phyloP scores from a whole-genome alignment of 2,797 vertebrate species.

The Eulemur coronatus region DNA sequence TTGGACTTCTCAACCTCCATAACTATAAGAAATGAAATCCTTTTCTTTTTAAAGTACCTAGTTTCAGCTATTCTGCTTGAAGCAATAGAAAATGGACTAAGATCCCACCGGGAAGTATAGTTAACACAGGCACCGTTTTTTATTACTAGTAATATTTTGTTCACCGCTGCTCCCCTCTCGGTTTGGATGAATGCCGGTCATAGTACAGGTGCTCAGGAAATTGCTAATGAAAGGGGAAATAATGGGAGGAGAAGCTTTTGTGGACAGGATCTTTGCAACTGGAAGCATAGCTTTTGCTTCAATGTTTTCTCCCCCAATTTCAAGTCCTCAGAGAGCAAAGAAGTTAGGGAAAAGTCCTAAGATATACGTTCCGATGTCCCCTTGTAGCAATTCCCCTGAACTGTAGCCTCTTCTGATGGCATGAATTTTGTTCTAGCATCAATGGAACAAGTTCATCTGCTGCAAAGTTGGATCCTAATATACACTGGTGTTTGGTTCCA shows the following conservation, averaged over 20 bases:
- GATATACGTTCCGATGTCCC: constrained; percentile 72
- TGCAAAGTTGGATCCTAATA: constrained; percentile 77
- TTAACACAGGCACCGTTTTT: background rate
- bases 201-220: background rate
- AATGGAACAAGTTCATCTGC: constrained; percentile 66
- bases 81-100: background rate
- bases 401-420: constrained; percentile 75
- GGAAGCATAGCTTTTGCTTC: constrained; percentile 61
- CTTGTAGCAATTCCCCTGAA: constrained; percentile 74
- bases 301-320: constrained; percentile 66
- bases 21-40: background rate
- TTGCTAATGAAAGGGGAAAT: constrained; percentile 68
- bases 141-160: background rate
- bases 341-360: constrained; percentile 59
- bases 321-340: constrained; percentile 65
- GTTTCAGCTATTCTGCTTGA: background rate
- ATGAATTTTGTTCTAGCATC: constrained; percentile 65
- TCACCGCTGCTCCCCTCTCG: too few species aligned
- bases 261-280: constrained; percentile 62
- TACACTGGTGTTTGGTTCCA: constrained; percentile 67
- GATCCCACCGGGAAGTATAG: background rate
- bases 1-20: background rate
- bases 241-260: constrained; percentile 24
- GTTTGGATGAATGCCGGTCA: background rate
- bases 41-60: background rate